Evolutionary conservation across 2,888 invertebrate species (phyloP).

Genomic region (Tenthredo distinguenda): DNA sequence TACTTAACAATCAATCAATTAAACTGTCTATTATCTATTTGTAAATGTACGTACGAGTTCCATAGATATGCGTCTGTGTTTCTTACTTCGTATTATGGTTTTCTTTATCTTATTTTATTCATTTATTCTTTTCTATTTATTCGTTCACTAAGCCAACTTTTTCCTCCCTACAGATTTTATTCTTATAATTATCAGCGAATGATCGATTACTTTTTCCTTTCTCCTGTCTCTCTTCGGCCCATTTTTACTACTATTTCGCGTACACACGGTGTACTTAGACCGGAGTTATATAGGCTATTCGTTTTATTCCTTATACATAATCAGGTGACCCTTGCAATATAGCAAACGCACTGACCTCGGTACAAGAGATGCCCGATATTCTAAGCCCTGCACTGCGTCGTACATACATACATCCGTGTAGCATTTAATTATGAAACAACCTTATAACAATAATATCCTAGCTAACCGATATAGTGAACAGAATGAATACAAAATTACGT

Average conservation of each 20-base stretch:
- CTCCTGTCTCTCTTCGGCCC: neutral
- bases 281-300: constrained; percentile 36
- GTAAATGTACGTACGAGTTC: constrained; percentile 29
- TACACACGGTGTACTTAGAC: constrained; percentile 46
- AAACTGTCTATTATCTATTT: constrained; percentile 25
- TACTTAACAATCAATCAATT: constrained; percentile 9
- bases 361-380: neutral
- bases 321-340: neutral
- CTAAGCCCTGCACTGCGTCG: neutral
- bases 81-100: constrained; percentile 32
- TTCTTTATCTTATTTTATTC: neutral
- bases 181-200: neutral
- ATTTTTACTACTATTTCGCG: neutral
- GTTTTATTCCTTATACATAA: neutral
- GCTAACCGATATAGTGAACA: constrained; percentile 36
- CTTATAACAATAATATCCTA: constrained; percentile 13
- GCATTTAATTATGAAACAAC: neutral
- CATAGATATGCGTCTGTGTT: constrained; percentile 48
- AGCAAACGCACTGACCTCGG: neutral
- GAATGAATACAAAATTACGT: constrained; percentile 52
- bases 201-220: neutral
- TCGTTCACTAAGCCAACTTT: neutral
- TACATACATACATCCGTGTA: neutral
- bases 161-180: neutral
- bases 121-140: neutral